A percentile compares a stretch with the other conserved stretches of the same genome.
phyloP scores from a whole-genome alignment of 2,888 invertebrate genomes.

The Agrotis puta region DNA sequence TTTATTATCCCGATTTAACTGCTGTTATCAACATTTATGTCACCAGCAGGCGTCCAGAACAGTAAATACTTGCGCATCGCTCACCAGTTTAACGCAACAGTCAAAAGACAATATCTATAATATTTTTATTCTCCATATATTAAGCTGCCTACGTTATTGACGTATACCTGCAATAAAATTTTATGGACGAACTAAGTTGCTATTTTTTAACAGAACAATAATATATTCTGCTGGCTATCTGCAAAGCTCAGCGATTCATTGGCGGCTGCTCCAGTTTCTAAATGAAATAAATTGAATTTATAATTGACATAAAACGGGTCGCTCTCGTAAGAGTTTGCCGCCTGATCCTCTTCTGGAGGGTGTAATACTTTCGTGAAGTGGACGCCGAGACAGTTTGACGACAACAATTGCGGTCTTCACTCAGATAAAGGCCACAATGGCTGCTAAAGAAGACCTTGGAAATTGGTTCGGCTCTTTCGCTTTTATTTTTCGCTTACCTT shows the following conservation, averaged over 20 bases:
- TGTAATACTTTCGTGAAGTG: conserved; percentile 61
- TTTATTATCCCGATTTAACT: conserved; percentile 79
- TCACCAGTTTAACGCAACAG: conserved; percentile 73
- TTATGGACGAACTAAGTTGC: conserved; percentile 30
- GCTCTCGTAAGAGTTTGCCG: conserved; percentile 30
- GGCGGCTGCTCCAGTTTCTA: conserved; percentile 14
- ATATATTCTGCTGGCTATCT: conserved; percentile 18
- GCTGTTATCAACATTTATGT: conserved; percentile 81
- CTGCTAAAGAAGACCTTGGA: conserved; percentile 81
- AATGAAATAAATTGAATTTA: conserved; percentile 40
- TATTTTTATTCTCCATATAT: conserved; percentile 72
- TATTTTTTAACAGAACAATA: conserved; percentile 14
- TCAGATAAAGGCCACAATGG: conserved; percentile 70
- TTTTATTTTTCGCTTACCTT: conserved; percentile 87
- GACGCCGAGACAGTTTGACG: conserved; percentile 77
- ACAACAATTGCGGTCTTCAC: conserved; percentile 77
- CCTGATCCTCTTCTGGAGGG: conserved; percentile 19
- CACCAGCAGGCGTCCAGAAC: conserved; percentile 75
- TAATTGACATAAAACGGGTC: conserved; percentile 45
- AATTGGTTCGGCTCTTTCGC: conserved; percentile 82
- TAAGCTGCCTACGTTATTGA: conserved; percentile 67
- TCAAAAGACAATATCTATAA: conserved; percentile 77
- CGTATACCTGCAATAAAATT: conserved; percentile 49
- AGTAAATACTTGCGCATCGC: conserved; percentile 73
- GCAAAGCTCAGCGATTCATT: conserved; percentile 24